These are phyloP conservation scores for Hetaerina americana DNA, from an alignment of 1,140 invertebrate genomes.

Conservation along the genomic window DNA sequence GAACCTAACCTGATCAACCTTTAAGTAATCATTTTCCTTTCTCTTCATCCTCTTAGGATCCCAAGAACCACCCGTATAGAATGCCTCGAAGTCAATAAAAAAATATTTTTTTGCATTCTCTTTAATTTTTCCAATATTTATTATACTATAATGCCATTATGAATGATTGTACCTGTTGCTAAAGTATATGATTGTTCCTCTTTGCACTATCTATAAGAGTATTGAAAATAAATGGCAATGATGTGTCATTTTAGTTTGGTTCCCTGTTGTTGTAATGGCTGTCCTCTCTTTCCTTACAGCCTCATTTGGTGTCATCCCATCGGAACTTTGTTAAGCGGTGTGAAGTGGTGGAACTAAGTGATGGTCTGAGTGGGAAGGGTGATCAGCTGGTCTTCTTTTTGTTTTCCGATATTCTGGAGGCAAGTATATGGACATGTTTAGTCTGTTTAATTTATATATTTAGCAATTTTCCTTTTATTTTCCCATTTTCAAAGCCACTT, in stretches of 20 bases:
- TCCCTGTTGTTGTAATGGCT: neutral
- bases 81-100: too few relatives aligned
- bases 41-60: too few relatives aligned
- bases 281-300: slow-evolving; percentile 29
- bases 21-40: too few relatives aligned
- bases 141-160: neutral
- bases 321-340: slow-evolving; percentile 73
- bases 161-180: neutral
- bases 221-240: too few relatives aligned
- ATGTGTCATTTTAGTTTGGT: too few relatives aligned
- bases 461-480: too few relatives aligned
- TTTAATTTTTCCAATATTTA: neutral
- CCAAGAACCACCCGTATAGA: too few relatives aligned
- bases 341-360: slow-evolving; percentile 80
- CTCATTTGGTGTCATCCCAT: slow-evolving; percentile 82
- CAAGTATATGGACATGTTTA: slow-evolving; percentile 36
- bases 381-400: slow-evolving; percentile 80
- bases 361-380: slow-evolving; percentile 70
- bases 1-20: too few relatives aligned
- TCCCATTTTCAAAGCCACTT: too few relatives aligned
- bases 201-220: too few relatives aligned
- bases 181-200: neutral
- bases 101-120: too few relatives aligned
- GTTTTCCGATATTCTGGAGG: slow-evolving; percentile 87
- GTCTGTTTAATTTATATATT: too few relatives aligned